These are phyloP conservation scores for Pachypsylla venusta DNA, from an alignment of 1,140 invertebrate species.

Conservation along the genomic window DNA sequence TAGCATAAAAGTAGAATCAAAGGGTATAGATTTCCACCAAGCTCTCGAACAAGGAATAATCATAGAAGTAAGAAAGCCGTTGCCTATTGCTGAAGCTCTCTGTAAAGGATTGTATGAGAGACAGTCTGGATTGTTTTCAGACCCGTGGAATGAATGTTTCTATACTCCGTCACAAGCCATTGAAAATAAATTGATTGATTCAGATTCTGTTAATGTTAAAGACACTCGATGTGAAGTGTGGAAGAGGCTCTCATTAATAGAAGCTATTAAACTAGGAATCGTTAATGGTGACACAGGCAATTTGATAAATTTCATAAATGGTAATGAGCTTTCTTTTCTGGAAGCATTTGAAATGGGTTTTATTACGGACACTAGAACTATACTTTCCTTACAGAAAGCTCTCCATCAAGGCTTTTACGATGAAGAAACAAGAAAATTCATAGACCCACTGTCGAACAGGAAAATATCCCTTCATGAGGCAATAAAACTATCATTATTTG, in stretches of 20 bases:
- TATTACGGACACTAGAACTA: conserved; percentile 59
- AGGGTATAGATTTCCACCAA: conserved; percentile 62
- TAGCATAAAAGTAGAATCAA: conserved; percentile 38
- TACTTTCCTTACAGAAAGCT: conserved; percentile 69
- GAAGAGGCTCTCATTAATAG: conserved; percentile 54
- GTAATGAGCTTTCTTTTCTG: conserved; percentile 50
- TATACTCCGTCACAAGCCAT: conserved; percentile 61
- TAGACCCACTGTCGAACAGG: conserved; percentile 55
- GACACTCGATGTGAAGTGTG: conserved; percentile 59
- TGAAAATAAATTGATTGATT: conserved; percentile 56
- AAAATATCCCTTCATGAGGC: conserved; percentile 70
- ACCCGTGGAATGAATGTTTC: conserved; percentile 57
- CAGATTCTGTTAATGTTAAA: conserved; percentile 65
- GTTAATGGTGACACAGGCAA: conserved; percentile 56
- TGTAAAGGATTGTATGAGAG: conserved; percentile 67
- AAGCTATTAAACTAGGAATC: conserved; percentile 56
- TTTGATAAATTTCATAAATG: conserved; percentile 47
- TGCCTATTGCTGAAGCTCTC: conserved; percentile 69
- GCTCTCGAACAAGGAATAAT: conserved; percentile 71
- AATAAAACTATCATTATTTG: conserved; percentile 59
- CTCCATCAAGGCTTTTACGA: conserved; percentile 76
- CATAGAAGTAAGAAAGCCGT: conserved; percentile 59
- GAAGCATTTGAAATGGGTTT: conserved; percentile 68
- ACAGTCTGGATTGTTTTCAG: conserved; percentile 55
- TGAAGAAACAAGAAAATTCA: conserved; percentile 60